Evolutionary conservation across 2,113 vertebrate species (phyloP).

Genomic region (Oncorhynchus keta): DNA sequence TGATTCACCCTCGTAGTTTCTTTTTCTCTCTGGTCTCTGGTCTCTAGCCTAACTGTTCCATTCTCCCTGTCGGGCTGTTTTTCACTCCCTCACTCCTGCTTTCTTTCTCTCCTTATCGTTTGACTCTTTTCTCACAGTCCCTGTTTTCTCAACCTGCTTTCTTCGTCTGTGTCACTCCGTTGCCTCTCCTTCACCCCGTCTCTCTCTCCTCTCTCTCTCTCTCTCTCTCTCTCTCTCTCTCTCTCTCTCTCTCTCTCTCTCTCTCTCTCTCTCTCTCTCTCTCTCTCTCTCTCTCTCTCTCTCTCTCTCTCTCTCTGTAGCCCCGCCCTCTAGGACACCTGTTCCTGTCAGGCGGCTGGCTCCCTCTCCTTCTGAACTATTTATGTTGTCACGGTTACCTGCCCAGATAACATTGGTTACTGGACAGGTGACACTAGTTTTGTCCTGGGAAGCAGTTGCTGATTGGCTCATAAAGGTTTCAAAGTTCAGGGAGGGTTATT

Average conservation of each 20-base stretch:
- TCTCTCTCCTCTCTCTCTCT: not conserved
- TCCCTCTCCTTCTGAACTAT: slow-evolving; percentile 45
- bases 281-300: no score
- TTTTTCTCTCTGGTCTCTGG: not conserved
- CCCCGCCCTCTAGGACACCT: slow-evolving; percentile 40
- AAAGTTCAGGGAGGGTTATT: slow-evolving; percentile 44
- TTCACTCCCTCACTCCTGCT: not conserved
- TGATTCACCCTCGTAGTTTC: not conserved
- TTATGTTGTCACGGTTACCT: slow-evolving; percentile 53
- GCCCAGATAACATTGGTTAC: slow-evolving; percentile 24
- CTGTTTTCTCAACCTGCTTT: not conserved
- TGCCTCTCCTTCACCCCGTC: not conserved
- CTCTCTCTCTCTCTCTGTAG: not conserved
- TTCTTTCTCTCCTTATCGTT: slow-evolving; percentile 8
- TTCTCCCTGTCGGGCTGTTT: not conserved
- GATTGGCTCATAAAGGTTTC: slow-evolving; percentile 32
- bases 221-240: no score
- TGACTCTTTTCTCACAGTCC: not conserved
- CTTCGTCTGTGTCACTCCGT: not conserved
- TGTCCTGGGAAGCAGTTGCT: slow-evolving; percentile 29
- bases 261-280: not conserved
- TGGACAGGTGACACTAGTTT: slow-evolving; percentile 57
- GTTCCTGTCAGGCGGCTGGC: slow-evolving; percentile 22
- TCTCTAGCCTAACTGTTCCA: no score
- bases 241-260: no score